These are phyloP conservation scores for Petrocephalus sullivani DNA, from an alignment of 2,797 vertebrate species.

Conservation along the genomic window DNA sequence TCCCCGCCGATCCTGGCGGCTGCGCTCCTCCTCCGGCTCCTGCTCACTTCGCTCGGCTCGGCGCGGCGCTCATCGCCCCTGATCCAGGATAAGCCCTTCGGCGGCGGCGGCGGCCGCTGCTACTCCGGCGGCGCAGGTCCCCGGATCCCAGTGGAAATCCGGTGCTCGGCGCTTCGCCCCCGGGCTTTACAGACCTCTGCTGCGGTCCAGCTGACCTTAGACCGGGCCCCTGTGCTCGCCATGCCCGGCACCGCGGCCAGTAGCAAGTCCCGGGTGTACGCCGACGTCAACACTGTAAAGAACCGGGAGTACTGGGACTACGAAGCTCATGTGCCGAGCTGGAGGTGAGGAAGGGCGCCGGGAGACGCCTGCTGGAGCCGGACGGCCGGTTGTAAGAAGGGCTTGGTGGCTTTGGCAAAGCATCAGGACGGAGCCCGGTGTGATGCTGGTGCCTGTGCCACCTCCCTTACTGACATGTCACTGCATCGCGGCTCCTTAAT, in stretches of 20 bases:
- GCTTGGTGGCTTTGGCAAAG: neutral
- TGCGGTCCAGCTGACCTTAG: slow-evolving; percentile 46
- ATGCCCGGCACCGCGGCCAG: slow-evolving; percentile 93
- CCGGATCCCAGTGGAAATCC: slow-evolving; percentile 7
- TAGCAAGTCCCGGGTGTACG: slow-evolving; percentile 95
- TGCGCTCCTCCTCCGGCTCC: slow-evolving; percentile 22
- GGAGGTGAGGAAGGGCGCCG: slow-evolving; percentile 74
- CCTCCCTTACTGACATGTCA: neutral
- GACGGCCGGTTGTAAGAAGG: neutral
- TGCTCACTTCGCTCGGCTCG: slow-evolving; percentile 33
- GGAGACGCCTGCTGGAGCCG: neutral
- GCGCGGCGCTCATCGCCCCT: slow-evolving; percentile 4
- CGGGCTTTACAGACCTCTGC: slow-evolving; percentile 45
- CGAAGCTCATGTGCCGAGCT: slow-evolving; percentile 86
- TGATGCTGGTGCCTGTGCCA: neutral
- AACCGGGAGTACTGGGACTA: slow-evolving; percentile 98
- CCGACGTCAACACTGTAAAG: slow-evolving; percentile 93
- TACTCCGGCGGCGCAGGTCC: slow-evolving; percentile 19
- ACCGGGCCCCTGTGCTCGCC: slow-evolving; percentile 63
- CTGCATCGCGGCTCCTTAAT: neutral
- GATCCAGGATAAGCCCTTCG: neutral
- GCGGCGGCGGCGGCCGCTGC: neutral
- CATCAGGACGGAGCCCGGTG: neutral
- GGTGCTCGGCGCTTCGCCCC: slow-evolving; percentile 22
- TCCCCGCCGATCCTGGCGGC: slow-evolving; percentile 55